phyloP scores from a whole-genome alignment of 2,888 invertebrate genomes.

The Eupsilia transversa region DNA sequence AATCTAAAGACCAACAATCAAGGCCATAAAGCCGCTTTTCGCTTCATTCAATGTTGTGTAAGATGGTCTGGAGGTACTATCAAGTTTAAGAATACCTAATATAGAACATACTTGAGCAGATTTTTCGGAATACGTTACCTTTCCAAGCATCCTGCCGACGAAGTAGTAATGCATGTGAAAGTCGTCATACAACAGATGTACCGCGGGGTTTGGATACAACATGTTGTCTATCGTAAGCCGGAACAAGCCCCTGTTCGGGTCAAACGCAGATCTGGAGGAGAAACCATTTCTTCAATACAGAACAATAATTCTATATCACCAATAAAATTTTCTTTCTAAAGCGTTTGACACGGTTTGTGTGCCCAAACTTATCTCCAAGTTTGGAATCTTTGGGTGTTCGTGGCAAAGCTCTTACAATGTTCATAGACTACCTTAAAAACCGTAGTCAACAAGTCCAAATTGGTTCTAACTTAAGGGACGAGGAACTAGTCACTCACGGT shows the following conservation, averaged over 20 bases:
- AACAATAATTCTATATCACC: too few relatives aligned
- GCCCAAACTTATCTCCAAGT: too few relatives aligned
- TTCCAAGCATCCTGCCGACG: conserved; percentile 97
- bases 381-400: too few relatives aligned
- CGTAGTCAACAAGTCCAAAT: too few relatives aligned
- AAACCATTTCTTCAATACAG: too few relatives aligned
- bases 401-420: too few relatives aligned
- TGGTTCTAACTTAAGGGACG: too few relatives aligned
- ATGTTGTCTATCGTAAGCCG: conserved; percentile 96
- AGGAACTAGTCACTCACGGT: too few relatives aligned
- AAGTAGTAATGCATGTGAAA: conserved; percentile 98
- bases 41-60: neutral
- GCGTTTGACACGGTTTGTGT: too few relatives aligned
- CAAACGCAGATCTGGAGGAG: conserved; percentile 94
- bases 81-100: neutral
- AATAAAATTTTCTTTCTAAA: too few relatives aligned
- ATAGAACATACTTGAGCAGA: neutral
- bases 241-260: conserved; percentile 98
- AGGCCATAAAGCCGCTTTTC: neutral
- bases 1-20: neutral
- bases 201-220: conserved; percentile 98
- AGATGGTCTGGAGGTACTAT: neutral
- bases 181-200: conserved; percentile 95
- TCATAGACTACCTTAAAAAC: too few relatives aligned
- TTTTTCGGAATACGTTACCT: conserved; percentile 86